These are phyloP conservation scores for Callimico goeldii DNA, from an alignment of 2,797 vertebrate genomes.

Conservation along the genomic window DNA sequence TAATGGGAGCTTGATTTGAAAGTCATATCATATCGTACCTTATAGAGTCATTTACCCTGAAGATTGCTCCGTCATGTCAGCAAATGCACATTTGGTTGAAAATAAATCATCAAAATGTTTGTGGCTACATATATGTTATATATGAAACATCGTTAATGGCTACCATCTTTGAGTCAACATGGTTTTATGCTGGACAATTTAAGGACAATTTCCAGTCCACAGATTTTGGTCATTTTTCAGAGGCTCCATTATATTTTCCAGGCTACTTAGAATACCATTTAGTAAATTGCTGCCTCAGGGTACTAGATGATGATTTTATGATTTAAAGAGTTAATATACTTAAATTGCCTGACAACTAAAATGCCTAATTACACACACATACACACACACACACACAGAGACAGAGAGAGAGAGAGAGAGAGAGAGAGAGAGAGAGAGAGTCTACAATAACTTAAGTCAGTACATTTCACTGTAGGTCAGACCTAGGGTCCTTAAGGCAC, in stretches of 20 bases:
- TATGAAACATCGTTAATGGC: not conserved
- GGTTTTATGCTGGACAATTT: not conserved
- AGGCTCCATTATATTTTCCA: constrained; percentile 37
- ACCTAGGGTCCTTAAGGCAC: not conserved
- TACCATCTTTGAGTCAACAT: not conserved
- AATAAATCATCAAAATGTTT: constrained; percentile 33
- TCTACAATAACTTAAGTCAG: not conserved
- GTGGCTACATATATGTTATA: not conserved
- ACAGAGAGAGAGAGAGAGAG: not conserved
- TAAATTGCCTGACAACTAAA: constrained; percentile 26
- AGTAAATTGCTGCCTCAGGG: constrained; percentile 49
- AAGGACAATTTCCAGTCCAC: constrained; percentile 31
- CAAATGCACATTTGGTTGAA: not conserved
- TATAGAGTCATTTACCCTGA: not conserved
- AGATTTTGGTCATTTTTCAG: constrained; percentile 60
- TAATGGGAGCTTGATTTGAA: not conserved
- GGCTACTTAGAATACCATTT: constrained; percentile 42
- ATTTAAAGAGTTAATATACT: constrained; percentile 55
- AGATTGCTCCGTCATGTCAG: not conserved
- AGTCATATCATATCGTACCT: not conserved
- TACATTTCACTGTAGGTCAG: not conserved
- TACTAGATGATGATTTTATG: constrained; percentile 34
- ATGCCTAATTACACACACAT: constrained; percentile 16
- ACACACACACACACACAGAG: not conserved
- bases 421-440: too few species aligned